These are phyloP conservation scores for Chondrilla cf. caribensis DNA, from an alignment of 37 sponge, comb jelly and placozoan genomes.

Conservation along the genomic window DNA sequence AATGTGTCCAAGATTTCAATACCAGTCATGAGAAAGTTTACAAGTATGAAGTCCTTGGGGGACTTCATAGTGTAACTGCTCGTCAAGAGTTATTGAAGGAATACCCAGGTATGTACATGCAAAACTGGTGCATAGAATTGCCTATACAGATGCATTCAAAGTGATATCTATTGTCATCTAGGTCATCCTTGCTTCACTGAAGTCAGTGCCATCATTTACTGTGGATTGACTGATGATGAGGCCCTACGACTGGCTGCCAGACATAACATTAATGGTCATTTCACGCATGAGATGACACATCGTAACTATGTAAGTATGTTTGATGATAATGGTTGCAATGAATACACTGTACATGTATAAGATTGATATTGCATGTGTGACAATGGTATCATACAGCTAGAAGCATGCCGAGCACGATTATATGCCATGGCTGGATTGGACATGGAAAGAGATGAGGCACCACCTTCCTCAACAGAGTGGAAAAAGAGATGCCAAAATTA, in stretches of 20 bases:
- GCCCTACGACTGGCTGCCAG: neutral
- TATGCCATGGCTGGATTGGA: neutral
- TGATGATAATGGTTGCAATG: neutral
- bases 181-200: no score
- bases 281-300: neutral
- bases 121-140: no score
- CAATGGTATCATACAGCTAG: no score
- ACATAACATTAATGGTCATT: neutral
- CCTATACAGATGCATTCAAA: no score
- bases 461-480: conserved; percentile 13
- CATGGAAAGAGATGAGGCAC: neutral
- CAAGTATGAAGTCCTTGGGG: neutral
- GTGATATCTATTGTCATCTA: no score
- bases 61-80: conserved; percentile 13
- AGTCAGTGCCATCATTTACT: neutral
- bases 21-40: neutral
- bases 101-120: neutral
- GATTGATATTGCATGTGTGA: no score
- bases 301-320: neutral
- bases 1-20: neutral
- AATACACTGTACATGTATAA: neutral
- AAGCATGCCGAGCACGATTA: neutral
- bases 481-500: neutral
- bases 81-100: neutral
- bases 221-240: conserved; percentile 8